Percentiles rank a stretch among this genome's conserved stretches.
These are phyloP conservation scores for Kryptolebias ocellatus DNA, from an alignment of 2,797 vertebrate genomes.

Conservation along the genomic window DNA sequence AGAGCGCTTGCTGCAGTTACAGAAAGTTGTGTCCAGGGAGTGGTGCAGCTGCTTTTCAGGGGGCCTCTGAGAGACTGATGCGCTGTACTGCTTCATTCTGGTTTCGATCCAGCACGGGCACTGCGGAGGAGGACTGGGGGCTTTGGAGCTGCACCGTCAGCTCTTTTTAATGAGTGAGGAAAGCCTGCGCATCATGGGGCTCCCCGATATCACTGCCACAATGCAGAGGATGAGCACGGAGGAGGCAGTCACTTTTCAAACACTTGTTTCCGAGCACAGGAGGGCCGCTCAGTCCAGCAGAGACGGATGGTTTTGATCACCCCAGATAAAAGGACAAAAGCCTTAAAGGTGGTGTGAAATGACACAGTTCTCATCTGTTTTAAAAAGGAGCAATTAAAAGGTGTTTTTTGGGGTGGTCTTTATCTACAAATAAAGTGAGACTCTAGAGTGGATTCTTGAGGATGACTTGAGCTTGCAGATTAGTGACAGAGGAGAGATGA, in stretches of 20 bases:
- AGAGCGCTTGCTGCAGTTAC: slow-evolving; percentile 51
- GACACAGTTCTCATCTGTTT: slow-evolving; percentile 2
- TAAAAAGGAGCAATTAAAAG: slow-evolving; percentile 1
- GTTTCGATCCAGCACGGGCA: slow-evolving; percentile 70
- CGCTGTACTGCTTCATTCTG: slow-evolving; percentile 60
- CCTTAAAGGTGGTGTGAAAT: slow-evolving; percentile 1
- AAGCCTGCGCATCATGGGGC: slow-evolving; percentile 64
- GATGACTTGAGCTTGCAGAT: slow-evolving; percentile 56
- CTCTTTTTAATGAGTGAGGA: slow-evolving; percentile 75
- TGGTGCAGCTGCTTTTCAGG: slow-evolving; percentile 47
- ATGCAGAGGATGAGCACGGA: slow-evolving; percentile 51
- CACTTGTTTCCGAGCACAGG: slow-evolving; percentile 38
- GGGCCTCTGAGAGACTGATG: slow-evolving; percentile 52
- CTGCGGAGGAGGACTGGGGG: slow-evolving; percentile 70
- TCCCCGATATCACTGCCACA: slow-evolving; percentile 65
- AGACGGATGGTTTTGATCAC: slow-evolving; percentile 12
- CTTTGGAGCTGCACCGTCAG: slow-evolving; percentile 70
- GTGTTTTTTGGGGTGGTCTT: slow-evolving; percentile 1
- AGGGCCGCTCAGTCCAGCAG: slow-evolving; percentile 23
- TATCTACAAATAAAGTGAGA: slow-evolving; percentile 23
- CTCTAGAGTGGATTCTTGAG: slow-evolving; percentile 19
- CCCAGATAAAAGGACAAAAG: slow-evolving; percentile 17
- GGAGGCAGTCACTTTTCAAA: slow-evolving; percentile 54
- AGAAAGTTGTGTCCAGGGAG: slow-evolving; percentile 34
- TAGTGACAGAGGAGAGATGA: slow-evolving; percentile 30